Evolutionary conservation across 2,888 invertebrate species (phyloP), one percentile per base, ranked within the genome.

Genomic region (Cotesia congregata): DNA sequence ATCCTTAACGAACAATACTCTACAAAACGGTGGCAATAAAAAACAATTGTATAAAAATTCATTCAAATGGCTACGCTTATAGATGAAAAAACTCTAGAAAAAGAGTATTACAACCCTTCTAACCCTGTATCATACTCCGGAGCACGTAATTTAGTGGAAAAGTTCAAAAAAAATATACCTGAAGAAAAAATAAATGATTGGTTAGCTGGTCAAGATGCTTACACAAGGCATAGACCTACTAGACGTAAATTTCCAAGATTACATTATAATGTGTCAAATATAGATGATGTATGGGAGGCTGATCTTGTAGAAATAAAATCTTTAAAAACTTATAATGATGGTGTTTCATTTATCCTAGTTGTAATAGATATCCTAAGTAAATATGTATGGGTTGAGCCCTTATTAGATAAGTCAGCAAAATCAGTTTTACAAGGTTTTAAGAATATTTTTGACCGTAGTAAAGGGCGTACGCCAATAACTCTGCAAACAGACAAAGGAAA

Each of bases 351-450:
- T 50, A 7, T 50, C 12, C 4, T 12, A 50, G 50, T 50, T 50
- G 12, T 50, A 50, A 50, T 50, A 50, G 50, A 50, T 1, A 4
- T 50, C 7, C 50, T 50, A 12, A 81, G 80, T 15, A 82, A 82
- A 75, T 80, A 75, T 41, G 77, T 81, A 1, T 81, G 76, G 77
- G 74, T 76, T 6, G 77, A 77, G 65, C 69, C 82, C 3, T 59
- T 83, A 20, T 74, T 67, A 41, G 60, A 77, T 64, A 83, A 82
- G 72, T 64, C 77, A 0, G 75, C 17, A 39, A 15, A 15, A 60
- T 12, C 50, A 12, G 50, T 50, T 12, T 12, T 50, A 12, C 50
- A 50, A 50, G 50, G 50, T 6, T 50, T 50, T 50, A 50, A 50
- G 4, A 50, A 50, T 50, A 50, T 50, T 50, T 50, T 12, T 50